Base-by-base conservation (phyloP, 2,113 vertebrate genomes). In the Colistium nudipinnis region DNA sequence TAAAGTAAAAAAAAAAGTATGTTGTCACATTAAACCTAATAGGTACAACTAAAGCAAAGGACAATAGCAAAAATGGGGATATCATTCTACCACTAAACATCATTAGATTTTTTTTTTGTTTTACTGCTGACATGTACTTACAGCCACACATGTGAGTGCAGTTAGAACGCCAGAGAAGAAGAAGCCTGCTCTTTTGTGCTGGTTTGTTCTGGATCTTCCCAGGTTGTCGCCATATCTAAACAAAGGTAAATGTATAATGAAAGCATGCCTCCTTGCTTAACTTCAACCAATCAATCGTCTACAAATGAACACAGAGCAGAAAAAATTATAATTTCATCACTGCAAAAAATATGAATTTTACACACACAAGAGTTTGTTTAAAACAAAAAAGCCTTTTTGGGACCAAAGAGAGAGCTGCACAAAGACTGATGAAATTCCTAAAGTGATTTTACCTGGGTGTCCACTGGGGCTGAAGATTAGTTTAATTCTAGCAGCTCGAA, bases 161-260 rank as follows among this genome's bases (percentile, higher is more conserved):
- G 94, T 95, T 61, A 98, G 87, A 52, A 98, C 95, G 4, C 97
- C 96, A 0, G 95, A 95, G 81, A 96, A 96, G 91, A 99, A 97
- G 14, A 95, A 94, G 55, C 94, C 92, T 1, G 86, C 81, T 87
- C 90, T 89, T 78, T 89, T 92, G 60, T 90, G 88, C 63, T 93
- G 90, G 25, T 78, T 85, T 53, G 89, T 89, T 62, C 67, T 81
- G 3, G 80, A 83, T 1, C 70, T 76, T 19, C 89, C 89, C 49
- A 90, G 20, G 53, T 90, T 90, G 30, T 90, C 93, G 2, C 95
- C 96, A 1, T 95, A 93, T 76, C 90, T 91, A 62, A 64, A 71
- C 43, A 62, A 1, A 57, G 17, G 52, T 0, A 56, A 25, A 60
- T 12, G 31, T 41, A 54, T 10, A 22, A 56, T 36, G 8, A 60